Evolutionary conservation across 2,113 vertebrate species (phyloP).

Genomic region (Notothenia rossii): DNA sequence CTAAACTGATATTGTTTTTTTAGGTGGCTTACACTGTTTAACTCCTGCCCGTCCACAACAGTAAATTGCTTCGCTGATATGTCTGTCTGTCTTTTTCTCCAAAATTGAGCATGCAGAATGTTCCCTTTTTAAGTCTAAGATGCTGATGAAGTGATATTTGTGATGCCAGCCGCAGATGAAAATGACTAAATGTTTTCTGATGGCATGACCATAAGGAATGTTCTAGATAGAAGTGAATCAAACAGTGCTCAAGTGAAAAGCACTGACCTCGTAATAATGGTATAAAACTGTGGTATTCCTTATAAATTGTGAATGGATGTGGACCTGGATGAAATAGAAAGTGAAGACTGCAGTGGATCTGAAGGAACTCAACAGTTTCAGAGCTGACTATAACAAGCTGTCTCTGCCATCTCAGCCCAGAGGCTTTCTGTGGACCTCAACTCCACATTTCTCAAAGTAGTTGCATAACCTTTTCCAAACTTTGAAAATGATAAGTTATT

Average conservation of each 20-base stretch:
- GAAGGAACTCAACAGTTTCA: neutral
- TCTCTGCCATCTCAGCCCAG: neutral
- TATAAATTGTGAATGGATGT: neutral
- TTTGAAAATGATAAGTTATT: conserved; percentile 27
- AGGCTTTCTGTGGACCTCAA: neutral
- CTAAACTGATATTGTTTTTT: neutral
- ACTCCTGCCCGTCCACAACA: neutral
- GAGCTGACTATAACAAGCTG: neutral
- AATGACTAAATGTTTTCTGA: neutral
- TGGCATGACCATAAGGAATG: neutral
- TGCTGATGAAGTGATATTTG: neutral
- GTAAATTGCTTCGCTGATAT: neutral
- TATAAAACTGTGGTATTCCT: too few relatives aligned
- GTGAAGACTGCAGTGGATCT: neutral
- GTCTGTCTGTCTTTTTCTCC: neutral
- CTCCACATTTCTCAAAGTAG: neutral
- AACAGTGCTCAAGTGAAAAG: neutral
- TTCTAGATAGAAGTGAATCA: neutral
- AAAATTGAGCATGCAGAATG: neutral
- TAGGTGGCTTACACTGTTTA: neutral
- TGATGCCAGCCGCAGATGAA: neutral
- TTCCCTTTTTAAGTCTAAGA: neutral
- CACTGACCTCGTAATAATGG: neutral
- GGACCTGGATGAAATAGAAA: neutral
- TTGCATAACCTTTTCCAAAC: conserved; percentile 2